These are phyloP conservation scores for Tachysurus vachellii DNA, from an alignment of 2,113 vertebrate genomes.

Conservation along the genomic window DNA sequence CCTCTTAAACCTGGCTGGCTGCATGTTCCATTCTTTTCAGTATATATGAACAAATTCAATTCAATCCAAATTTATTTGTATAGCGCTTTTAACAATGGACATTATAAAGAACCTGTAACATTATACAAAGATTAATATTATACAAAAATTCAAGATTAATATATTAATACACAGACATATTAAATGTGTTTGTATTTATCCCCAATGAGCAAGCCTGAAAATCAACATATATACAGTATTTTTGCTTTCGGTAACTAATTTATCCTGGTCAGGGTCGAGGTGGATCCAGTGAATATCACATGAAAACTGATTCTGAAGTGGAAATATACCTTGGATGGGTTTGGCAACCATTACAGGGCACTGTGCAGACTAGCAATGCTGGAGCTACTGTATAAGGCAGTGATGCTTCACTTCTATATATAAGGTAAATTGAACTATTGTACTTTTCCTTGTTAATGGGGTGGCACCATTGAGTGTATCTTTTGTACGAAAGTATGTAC, in stretches of 20 bases:
- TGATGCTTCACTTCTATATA: background rate
- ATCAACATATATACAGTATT: background rate
- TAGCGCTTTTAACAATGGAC: too few species aligned
- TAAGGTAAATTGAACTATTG: background rate
- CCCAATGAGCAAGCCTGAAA: too few species aligned
- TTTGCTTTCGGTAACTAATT: background rate
- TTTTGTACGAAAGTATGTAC: background rate
- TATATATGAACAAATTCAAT: background rate
- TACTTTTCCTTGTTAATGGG: background rate
- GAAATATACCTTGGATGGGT: background rate
- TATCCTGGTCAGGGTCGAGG: background rate
- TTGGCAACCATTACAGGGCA: background rate
- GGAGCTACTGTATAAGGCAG: too few species aligned
- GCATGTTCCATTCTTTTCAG: too few species aligned
- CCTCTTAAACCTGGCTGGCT: too few species aligned
- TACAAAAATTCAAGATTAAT: too few species aligned
- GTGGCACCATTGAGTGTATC: background rate
- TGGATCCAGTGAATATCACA: background rate
- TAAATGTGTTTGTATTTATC: too few species aligned
- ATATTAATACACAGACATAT: too few species aligned
- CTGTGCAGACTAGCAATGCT: background rate
- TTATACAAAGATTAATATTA: too few species aligned
- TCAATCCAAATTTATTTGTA: too few species aligned
- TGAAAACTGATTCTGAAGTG: background rate
- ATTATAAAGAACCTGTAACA: too few species aligned